Conservation (phyloP, 2,888 invertebrate genomes). For the Mythimna vitellina region DNA sequence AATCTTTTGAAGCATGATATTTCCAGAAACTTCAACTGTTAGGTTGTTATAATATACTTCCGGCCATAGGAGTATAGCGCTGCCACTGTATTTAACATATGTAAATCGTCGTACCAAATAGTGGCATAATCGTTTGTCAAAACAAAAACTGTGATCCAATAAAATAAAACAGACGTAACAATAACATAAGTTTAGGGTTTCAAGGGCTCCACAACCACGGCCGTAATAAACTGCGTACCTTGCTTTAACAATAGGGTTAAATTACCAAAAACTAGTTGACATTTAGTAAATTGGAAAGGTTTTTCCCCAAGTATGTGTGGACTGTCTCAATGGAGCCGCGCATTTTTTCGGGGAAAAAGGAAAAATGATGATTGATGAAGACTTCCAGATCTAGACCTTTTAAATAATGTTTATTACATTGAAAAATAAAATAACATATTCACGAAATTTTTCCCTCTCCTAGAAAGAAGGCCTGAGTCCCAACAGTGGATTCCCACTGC, state of each 20-base stretch:
- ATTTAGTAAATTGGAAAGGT: neutral
- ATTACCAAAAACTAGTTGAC: constrained; percentile 34
- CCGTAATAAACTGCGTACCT: constrained; percentile 42
- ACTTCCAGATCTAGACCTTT: too few species aligned
- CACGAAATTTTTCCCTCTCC: too few species aligned
- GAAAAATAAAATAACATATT: too few species aligned
- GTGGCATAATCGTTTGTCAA: constrained; percentile 29
- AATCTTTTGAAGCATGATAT: neutral
- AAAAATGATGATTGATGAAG: neutral
- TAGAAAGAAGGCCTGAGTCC: too few species aligned
- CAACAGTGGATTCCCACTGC: too few species aligned
- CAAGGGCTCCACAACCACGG: constrained; percentile 22
- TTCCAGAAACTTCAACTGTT: neutral
- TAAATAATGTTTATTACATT: too few species aligned
- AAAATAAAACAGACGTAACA: constrained; percentile 45
- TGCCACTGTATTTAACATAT: neutral
- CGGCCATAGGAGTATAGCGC: neutral
- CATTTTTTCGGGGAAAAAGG: neutral
- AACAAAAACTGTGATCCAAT: constrained; percentile 52
- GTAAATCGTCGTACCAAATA: constrained; percentile 5
- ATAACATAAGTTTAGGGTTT: constrained; percentile 51
- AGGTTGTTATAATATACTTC: neutral
- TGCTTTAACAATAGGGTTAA: constrained; percentile 30
- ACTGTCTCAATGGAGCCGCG: neutral
- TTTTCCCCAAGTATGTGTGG: neutral